These are phyloP conservation scores for Poeciliopsis retropinna DNA, from an alignment of 2,113 vertebrate species.

Conservation along the genomic window DNA sequence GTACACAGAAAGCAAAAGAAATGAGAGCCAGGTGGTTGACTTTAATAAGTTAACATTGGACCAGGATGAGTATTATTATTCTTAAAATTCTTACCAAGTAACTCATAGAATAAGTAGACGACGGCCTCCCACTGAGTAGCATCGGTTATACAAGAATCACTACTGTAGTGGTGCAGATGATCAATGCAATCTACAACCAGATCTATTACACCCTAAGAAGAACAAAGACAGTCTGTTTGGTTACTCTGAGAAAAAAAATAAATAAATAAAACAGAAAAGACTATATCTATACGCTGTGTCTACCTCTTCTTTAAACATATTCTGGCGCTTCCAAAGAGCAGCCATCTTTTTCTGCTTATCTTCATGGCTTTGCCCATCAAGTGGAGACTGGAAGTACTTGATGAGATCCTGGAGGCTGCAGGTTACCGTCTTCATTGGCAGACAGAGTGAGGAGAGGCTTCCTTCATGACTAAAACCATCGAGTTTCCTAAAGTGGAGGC, in stretches of 20 bases:
- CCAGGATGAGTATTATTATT: background rate
- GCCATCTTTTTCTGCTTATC: constrained; percentile 85
- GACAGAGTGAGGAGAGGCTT: constrained; percentile 70
- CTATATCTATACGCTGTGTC: background rate
- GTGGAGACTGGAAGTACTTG: constrained; percentile 87
- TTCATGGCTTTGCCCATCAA: constrained; percentile 85
- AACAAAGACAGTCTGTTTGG: background rate
- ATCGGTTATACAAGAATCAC: constrained; percentile 85
- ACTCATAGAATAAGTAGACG: constrained; percentile 88
- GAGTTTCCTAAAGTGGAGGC: constrained; percentile 80
- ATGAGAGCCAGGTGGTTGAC: background rate
- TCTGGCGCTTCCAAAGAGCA: constrained; percentile 90
- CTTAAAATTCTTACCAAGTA: constrained; percentile 85
- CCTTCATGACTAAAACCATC: constrained; percentile 83
- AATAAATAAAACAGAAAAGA: background rate
- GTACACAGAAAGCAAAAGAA: background rate
- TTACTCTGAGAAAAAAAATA: background rate
- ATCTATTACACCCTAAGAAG: constrained; percentile 88
- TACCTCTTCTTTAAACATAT: constrained; percentile 97
- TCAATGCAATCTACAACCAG: constrained; percentile 94
- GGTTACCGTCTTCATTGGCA: constrained; percentile 83
- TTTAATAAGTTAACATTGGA: background rate
- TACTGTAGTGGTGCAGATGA: constrained; percentile 86
- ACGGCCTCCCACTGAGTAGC: constrained; percentile 87
- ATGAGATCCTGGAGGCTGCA: constrained; percentile 90